Base-by-base conservation (phyloP, 2,113 vertebrate genomes). In the Chaetops frenatus region DNA sequence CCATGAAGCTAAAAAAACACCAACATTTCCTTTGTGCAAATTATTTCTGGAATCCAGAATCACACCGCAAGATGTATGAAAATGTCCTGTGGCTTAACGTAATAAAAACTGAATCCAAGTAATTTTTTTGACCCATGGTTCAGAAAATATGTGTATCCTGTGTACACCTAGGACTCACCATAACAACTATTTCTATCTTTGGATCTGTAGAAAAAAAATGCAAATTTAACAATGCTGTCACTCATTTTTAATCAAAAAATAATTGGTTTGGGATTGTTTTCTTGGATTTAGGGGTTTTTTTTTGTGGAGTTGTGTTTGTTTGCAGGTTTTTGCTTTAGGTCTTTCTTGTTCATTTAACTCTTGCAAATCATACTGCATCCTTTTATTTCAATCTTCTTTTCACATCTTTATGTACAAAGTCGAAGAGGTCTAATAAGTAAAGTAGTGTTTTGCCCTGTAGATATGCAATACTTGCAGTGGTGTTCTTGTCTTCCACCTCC, bases 361-460 rank as follows among this genome's bases (percentile, higher is more conserved):
- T 64, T 86, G 53, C 24, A 93, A 86, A 90, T 92, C 67, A 53
- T 51, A 73, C 50, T 35, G 15, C 42, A 77, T 61, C 38, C 44
- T 71, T 85, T 72, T 88, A 72, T 71, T 88, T 90, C 69, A 95
- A 77, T 54, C 53, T 51, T 74, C 54, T 66, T 90, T 90, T 88
- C 88, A 83, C 25, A 70, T 71, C 60, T 90, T 92, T 56, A 66
- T 36, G 38, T 66, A 65, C 50, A 80, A 92, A 67, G 79, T 92
- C 88, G 88, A 51, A 85, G 61, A 90, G 51, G 47, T 80, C 65
- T 74, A 77, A 23, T 28, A 92, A 77, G 42, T 72, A 58, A 4
- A 80, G 60, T 14, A 69, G 54, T 84, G 27, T 15, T 94, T 92
- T 85, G 57, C 87, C 69, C 69, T 47, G 35, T 90, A 81, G 66